Base-by-base conservation (phyloP, 1,140 invertebrate genomes). In the Bombus polaris region DNA sequence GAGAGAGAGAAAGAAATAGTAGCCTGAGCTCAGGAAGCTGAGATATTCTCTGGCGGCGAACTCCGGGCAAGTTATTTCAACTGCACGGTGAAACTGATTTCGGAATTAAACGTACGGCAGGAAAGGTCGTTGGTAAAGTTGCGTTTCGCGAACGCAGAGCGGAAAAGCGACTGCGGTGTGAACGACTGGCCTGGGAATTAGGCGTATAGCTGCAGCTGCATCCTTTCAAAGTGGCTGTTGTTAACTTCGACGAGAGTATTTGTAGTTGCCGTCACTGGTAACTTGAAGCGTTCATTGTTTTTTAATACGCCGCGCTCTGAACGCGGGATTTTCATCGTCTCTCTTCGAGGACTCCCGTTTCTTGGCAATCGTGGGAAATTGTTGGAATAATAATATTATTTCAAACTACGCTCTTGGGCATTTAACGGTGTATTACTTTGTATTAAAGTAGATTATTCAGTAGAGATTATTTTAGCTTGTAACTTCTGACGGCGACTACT, bases 101-200 rank as follows among this genome's bases (percentile, higher is more conserved):
- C 77, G 53, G 25, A 79, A 84, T 84, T 71, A 84, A 84, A n/a
- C 75, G 66, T 18, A 18, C 81, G 62, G 65, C 37, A 6, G 37
- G 37, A 59, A 39, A 28, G 44, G 53, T 59, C 66, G 75, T 15
- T n/a, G 25, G 0, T 5, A 44, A 32, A 68, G 62, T 76, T 37
- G 74, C 47, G 74, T 57, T 37, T 76, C 25, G 9, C 44, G 32
- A 15, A 22, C 42, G 32, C 37, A 18, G 22, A 47, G 15, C 39
- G 75, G 76, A 80, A 72, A 80, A 44, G 66, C 77, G 39, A 47
- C 28, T 28, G 57, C 37, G 37, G 44, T 66, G 81, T 68, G 62
- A 70, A 83, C 71, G 81, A 83, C 81, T 75, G 57, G 57, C 39
- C 73, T 83, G 81, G 73, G 62, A 83, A 83, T 78, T 78, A 83